Conservation (phyloP, 2,797 vertebrate species). For the Siniperca undulata region DNA sequence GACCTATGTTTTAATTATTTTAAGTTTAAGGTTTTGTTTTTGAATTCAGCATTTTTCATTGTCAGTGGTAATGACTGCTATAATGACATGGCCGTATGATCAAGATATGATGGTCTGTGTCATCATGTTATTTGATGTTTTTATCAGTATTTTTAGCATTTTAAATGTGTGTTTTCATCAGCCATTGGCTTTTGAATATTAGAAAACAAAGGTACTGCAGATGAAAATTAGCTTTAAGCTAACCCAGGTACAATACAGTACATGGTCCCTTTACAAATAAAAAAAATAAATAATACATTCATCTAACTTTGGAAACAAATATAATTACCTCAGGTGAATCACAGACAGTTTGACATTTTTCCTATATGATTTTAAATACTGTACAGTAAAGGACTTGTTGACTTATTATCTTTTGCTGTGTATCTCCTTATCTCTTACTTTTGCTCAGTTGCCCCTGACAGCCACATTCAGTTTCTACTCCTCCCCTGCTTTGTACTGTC, state of each 20-base stretch:
- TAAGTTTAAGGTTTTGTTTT: no score
- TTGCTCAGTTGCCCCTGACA: slow-evolving; percentile 56
- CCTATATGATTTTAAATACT: neutral
- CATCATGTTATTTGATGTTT: neutral
- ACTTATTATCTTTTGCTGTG: slow-evolving; percentile 15
- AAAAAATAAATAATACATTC: no score
- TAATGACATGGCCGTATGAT: neutral
- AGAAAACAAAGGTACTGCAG: neutral
- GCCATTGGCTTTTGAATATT: neutral
- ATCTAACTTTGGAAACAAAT: neutral
- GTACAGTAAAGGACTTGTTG: neutral
- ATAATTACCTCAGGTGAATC: neutral
- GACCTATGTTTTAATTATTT: neutral
- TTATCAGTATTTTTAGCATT: neutral
- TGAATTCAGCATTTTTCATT: neutral
- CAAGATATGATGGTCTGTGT: neutral
- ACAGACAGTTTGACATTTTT: neutral
- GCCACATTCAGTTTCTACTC: slow-evolving; percentile 59
- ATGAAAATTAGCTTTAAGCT: no score
- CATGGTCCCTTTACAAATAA: no score
- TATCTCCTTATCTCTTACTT: slow-evolving; percentile 33
- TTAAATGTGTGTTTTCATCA: neutral
- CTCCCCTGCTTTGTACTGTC: slow-evolving; percentile 63
- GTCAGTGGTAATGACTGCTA: neutral
- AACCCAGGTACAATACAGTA: no score